These are phyloP conservation scores for Platysternon megacephalum DNA, from an alignment of 2,113 vertebrate species.

Conservation along the genomic window DNA sequence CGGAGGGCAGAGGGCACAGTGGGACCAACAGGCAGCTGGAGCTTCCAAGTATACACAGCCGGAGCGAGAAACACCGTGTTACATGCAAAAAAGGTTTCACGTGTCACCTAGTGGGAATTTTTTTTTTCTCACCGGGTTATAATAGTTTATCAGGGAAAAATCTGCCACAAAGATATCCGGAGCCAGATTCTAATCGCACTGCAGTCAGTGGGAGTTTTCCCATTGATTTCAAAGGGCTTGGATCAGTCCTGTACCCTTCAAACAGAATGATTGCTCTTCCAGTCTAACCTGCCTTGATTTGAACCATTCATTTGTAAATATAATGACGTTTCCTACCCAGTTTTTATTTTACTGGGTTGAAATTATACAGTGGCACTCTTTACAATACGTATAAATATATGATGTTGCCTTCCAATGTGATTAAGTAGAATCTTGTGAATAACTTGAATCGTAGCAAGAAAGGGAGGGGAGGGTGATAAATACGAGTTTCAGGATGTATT, in stretches of 20 bases:
- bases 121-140: neutral
- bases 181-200: neutral
- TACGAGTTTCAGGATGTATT: neutral
- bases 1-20: neutral
- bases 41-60: neutral
- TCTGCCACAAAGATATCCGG: rapidly evolving
- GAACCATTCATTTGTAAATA: neutral
- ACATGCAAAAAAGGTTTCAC: rapidly evolving
- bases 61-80: neutral
- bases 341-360: neutral
- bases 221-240: neutral
- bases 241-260: neutral
- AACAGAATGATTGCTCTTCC: neutral
- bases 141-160: neutral
- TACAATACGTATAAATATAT: neutral
- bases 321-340: neutral
- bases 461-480: neutral
- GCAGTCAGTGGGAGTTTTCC: neutral
- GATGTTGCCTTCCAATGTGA: neutral
- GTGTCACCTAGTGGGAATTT: neutral
- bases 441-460: neutral
- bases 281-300: neutral
- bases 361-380: neutral
- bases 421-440: neutral
- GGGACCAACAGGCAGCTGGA: neutral